Conservation (phyloP, 2,113 vertebrate species). For the Heterocephalus glaber region DNA sequence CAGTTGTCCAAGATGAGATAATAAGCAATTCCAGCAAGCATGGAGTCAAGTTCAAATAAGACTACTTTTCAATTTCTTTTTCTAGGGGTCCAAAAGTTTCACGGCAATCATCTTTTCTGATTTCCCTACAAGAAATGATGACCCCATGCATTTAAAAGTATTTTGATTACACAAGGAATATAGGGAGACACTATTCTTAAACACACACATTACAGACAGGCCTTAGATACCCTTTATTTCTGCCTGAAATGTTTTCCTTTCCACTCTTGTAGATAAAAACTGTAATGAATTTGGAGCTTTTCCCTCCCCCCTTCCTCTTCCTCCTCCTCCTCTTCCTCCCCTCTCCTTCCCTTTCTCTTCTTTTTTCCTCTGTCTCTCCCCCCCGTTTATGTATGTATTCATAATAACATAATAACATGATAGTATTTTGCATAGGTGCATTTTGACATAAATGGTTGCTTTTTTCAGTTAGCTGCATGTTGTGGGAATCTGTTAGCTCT, state of each 20-base stretch:
- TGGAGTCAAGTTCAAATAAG: neutral
- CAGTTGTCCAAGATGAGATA: neutral
- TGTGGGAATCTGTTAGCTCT: neutral
- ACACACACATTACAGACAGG: neutral
- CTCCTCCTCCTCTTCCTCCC: accelerated
- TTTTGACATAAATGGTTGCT: neutral
- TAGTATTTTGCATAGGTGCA: neutral
- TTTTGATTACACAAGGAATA: neutral
- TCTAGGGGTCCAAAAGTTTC: neutral
- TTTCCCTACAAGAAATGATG: neutral
- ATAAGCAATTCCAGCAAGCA: neutral
- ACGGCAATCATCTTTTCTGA: neutral
- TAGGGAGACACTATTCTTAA: neutral
- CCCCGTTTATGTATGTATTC: neutral
- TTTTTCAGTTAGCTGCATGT: neutral
- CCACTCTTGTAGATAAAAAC: neutral
- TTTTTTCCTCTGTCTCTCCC: neutral
- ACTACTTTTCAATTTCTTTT: neutral
- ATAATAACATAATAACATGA: neutral
- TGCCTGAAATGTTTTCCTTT: neutral
- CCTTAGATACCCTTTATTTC: neutral
- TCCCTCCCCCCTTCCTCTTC: neutral
- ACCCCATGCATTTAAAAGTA: neutral
- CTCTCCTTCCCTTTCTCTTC: neutral
- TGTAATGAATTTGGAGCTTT: neutral